Evolutionary conservation across 1,140 invertebrate genomes (phyloP), one percentile per base, ranked within the genome.

Genomic region (Zaprionus lachaisei): DNA sequence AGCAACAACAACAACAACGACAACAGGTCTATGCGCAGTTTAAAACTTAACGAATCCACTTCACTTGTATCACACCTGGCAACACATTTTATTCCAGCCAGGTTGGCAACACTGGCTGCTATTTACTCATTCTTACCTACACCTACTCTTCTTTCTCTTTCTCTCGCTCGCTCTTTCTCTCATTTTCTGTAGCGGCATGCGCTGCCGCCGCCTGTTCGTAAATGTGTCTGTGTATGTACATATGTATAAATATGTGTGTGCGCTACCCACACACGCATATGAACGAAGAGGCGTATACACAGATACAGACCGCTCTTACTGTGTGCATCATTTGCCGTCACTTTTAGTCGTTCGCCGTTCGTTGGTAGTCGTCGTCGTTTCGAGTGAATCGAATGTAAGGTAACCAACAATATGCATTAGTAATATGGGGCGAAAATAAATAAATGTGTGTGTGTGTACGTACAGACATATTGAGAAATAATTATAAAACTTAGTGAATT

Each of bases 321-420:
- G 67, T 79, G 76, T 85, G 83, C 83, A 86, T 65, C 79, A 81
- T 80, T 86, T 73, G 68, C 79, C 72, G 72, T 86, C 81, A 80
- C 73, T 87, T 77, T 87, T 79, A 87, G 79, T 79, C 72, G 77
- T 79, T 81, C 79, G 77, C 77, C 84, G 81, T 89, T 87, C 86
- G 85, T 85, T 82, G 85, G 77, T 90, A 90, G 85, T 90, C 86
- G 89, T 90, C 80, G 82, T 85, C 85, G 82, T 85, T 90, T 91
- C 84, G 76, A 91, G 85, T 91, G 83, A 90, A 73, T 90, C 86
- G 77, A 90, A 90, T 90, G 85, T 90, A 90, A 90, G 85, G 85
- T 90, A 90, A 91, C 78, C 69, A 69, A 81, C 69, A 69, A 81
- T 80, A 79, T 84, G 77, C 72, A 70, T 70, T 77, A 77, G 74